Conservation (phyloP, 2,888 invertebrate species). For the Dione vanillae region DNA sequence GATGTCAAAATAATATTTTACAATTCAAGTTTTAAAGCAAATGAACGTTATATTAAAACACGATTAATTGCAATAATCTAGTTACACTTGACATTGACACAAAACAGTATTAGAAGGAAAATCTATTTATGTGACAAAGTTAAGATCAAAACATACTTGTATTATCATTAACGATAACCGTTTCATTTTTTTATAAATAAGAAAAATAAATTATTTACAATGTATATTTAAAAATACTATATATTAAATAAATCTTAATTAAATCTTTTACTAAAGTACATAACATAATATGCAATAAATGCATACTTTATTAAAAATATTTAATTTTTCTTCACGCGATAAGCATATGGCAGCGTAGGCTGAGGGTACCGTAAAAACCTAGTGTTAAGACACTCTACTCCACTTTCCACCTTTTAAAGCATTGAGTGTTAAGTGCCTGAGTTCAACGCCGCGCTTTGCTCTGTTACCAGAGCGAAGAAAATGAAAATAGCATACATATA, state of each 20-base stretch:
- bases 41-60: conserved; percentile 32
- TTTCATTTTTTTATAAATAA: conserved; percentile 23
- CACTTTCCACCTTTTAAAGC: no score
- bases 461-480: neutral
- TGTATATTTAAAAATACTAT: neutral
- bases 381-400: no score
- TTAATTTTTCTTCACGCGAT: no score
- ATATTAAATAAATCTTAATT: no score
- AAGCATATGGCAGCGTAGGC: no score
- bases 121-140: conserved; percentile 56
- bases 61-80: conserved; percentile 55
- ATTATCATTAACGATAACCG: conserved; percentile 48
- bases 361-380: no score
- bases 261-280: no score
- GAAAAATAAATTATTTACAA: no score
- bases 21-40: conserved; percentile 18
- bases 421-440: no score
- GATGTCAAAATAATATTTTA: conserved; percentile 9
- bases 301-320: no score
- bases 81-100: conserved; percentile 77
- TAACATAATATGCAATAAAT: no score
- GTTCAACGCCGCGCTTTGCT: no score
- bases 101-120: conserved; percentile 70
- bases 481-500: neutral
- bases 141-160: conserved; percentile 52